These are phyloP conservation scores for Rutilus rutilus DNA, from an alignment of 2,113 vertebrate species.

Conservation along the genomic window DNA sequence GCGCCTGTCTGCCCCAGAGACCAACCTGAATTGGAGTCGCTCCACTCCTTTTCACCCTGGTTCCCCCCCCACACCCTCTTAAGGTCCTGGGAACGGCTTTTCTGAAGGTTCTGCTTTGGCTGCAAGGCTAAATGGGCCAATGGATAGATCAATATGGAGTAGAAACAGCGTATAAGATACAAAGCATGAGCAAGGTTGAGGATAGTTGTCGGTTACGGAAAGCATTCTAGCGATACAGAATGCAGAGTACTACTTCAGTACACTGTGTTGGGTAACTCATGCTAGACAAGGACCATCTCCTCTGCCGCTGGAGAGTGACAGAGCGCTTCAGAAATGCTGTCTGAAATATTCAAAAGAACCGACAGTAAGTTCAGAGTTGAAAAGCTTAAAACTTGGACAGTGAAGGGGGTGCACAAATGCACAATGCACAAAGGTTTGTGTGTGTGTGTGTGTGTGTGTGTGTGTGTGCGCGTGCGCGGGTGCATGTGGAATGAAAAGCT, in stretches of 20 bases:
- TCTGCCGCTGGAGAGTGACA: constrained; percentile 61
- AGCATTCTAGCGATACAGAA: not conserved
- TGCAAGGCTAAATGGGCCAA: constrained; percentile 70
- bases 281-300: constrained; percentile 56
- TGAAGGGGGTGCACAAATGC: not conserved
- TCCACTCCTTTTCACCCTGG: not conserved
- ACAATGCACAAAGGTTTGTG: constrained; percentile 9
- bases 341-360: constrained; percentile 72
- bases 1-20: constrained; percentile 63
- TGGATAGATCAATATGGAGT: constrained; percentile 68
- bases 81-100: constrained; percentile 52
- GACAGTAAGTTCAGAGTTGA: constrained; percentile 60
- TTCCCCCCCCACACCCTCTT: constrained; percentile 33
- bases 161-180: constrained; percentile 64
- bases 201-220: not conserved
- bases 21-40: constrained; percentile 57
- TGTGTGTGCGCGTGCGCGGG: not conserved
- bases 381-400: constrained; percentile 49
- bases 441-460: constrained; percentile 20
- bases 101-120: constrained; percentile 59
- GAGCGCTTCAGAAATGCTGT: constrained; percentile 66
- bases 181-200: constrained; percentile 54
- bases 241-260: not conserved
- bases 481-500: constrained; percentile 6
- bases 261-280: constrained; percentile 40